Evolutionary conservation across 2,888 invertebrate species (phyloP).

Genomic region (Cecidostiba fungosa): DNA sequence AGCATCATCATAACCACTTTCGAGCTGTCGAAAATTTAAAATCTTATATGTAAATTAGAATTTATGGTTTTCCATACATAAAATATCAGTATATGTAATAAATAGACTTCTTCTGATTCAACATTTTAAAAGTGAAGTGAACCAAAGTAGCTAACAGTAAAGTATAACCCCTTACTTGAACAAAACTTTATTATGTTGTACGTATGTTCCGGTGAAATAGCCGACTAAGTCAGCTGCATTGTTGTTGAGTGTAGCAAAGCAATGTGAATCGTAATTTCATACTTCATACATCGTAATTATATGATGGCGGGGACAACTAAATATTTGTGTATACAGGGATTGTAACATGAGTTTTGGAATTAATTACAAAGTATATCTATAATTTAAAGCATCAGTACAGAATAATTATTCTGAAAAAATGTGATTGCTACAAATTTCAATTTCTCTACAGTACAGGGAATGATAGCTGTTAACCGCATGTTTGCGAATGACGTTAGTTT

Average conservation of each 20-base stretch:
- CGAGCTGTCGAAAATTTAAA: too few species aligned
- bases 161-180: neutral
- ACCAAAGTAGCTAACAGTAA: slow-evolving; percentile 1
- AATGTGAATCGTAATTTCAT: slow-evolving; percentile 23
- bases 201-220: neutral
- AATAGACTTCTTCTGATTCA: slow-evolving; percentile 23
- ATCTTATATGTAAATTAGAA: too few species aligned
- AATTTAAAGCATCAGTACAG: too few species aligned
- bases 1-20: neutral
- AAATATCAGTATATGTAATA: too few species aligned
- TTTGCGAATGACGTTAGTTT: slow-evolving; percentile 18
- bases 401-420: too few species aligned
- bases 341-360: neutral
- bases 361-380: too few species aligned
- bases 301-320: neutral
- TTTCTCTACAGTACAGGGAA: too few species aligned
- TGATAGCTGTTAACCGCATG: neutral
- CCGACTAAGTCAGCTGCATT: slow-evolving; percentile 9
- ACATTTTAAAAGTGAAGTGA: slow-evolving; percentile 6
- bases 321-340: neutral
- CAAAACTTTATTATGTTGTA: slow-evolving; percentile 15
- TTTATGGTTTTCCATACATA: too few species aligned
- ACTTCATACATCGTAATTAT: slow-evolving; percentile 26
- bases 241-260: slow-evolving; percentile 25
- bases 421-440: neutral